Base-by-base conservation (phyloP, 2,797 vertebrate species). In the Coregonus sp. region DNA sequence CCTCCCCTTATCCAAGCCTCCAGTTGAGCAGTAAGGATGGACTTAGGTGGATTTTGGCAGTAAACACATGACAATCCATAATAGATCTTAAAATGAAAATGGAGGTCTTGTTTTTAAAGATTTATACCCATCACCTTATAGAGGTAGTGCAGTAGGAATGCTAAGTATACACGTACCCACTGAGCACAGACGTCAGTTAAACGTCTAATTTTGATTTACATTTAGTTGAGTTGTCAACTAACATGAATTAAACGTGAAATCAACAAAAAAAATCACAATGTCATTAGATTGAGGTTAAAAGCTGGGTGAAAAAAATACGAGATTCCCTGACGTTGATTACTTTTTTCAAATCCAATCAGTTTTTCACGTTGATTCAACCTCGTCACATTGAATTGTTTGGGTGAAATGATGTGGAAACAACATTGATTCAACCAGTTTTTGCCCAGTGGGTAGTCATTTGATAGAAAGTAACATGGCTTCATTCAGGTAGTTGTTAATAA, bases 401-500 rank as follows among this genome's bases (percentile, higher is more conserved):
- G 40, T 47, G 40, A 47, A 47, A 47, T 47, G 40, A 47, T 9
- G 40, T 47, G 40, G 40, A 47, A 47, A 47, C 7, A 47, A 9
- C 40, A 2, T 59, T 59, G 4, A 59, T 59, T 59, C 40, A 47
- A 47, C 40, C 40, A 12, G 9, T 47, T 47, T 47, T 12, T 47
- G 40, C 40, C 40, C 40, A 47, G 40, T 47, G 40, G 40, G 40
- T 12, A 25, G 18, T 65, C n/a, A 16, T 31, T 67, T 67, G 79
- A 68, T 73, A 29, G 69, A 80, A 80, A 82, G 79, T 76, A 72
- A 74, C 78, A 75, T 80, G 80, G 82, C 78, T 80, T 82, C 20
- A 73, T 84, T 84, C 76, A 81, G 80, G 79, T 77, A 79, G 80
- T 75, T 72, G 82, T 75, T 72, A 84, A 67, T 67, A 33, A 72